A percentile compares a stretch with the other conserved stretches of the same genome.
phyloP scores from a whole-genome alignment of 2,113 vertebrate genomes.

The Sminthopsis crassicaudata region DNA sequence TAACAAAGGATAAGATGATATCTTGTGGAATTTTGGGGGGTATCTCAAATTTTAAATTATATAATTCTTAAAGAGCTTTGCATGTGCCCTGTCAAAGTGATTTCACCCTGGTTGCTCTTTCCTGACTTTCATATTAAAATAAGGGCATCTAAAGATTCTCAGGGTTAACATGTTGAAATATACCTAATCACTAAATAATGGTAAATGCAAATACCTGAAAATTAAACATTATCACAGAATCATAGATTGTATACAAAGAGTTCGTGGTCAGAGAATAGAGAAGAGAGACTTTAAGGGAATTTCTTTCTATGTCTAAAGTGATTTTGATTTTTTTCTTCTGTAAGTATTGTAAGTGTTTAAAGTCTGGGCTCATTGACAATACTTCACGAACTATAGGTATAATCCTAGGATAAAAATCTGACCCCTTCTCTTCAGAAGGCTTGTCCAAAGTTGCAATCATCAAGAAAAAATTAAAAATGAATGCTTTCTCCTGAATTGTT shows the following conservation, averaged over 20 bases:
- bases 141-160: neutral
- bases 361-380: neutral
- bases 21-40: neutral
- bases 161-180: neutral
- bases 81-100: neutral
- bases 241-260: neutral
- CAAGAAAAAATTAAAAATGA: neutral
- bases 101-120: neutral
- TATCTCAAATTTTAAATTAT: neutral
- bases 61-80: neutral
- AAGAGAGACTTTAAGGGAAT: neutral
- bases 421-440: neutral
- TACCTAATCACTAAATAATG: neutral
- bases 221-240: neutral
- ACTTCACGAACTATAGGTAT: neutral
- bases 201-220: neutral
- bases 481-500: neutral
- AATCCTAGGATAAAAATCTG: neutral
- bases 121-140: neutral
- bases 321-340: neutral
- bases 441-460: neutral
- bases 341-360: neutral
- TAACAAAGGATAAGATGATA: neutral
- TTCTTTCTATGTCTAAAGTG: neutral
- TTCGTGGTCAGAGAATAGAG: neutral